phyloP scores from a whole-genome alignment of 2,113 vertebrate species.

The Aramus guarauna region DNA sequence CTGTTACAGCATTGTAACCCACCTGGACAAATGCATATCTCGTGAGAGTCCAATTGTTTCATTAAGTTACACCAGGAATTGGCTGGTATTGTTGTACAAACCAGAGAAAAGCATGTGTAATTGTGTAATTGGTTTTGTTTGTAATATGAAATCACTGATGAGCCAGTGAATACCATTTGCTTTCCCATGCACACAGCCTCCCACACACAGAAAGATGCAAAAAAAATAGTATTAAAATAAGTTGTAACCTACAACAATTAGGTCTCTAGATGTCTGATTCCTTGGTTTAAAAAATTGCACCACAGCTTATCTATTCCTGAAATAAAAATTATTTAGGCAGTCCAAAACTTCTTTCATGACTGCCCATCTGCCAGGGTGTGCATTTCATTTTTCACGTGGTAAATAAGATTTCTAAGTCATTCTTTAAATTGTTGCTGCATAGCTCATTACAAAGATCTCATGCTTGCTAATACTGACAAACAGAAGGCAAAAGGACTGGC shows the following conservation, averaged over 20 bases:
- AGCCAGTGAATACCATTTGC: background rate
- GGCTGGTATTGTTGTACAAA: background rate
- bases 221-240: slow-evolving; percentile 16
- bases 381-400: slow-evolving; percentile 6
- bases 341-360: background rate
- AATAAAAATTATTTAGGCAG: slow-evolving; percentile 3
- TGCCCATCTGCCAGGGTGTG: background rate
- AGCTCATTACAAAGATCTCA: background rate
- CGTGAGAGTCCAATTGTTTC: background rate
- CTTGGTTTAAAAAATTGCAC: slow-evolving; percentile 27
- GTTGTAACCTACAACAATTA: background rate
- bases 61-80: background rate
- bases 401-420: background rate
- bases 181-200: background rate
- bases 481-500: background rate
- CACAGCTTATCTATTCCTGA: slow-evolving; percentile 13
- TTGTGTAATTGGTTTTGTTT: background rate
- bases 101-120: background rate
- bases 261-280: slow-evolving; percentile 27
- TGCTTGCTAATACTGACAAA: background rate
- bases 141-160: background rate
- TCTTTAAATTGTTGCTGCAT: background rate
- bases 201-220: background rate
- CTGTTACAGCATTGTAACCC: background rate
- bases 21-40: background rate